A percentile compares a stretch with the other conserved stretches of the same genome.
phyloP scores from a whole-genome alignment of 2,113 vertebrate species.

The Colossoma macropomum region DNA sequence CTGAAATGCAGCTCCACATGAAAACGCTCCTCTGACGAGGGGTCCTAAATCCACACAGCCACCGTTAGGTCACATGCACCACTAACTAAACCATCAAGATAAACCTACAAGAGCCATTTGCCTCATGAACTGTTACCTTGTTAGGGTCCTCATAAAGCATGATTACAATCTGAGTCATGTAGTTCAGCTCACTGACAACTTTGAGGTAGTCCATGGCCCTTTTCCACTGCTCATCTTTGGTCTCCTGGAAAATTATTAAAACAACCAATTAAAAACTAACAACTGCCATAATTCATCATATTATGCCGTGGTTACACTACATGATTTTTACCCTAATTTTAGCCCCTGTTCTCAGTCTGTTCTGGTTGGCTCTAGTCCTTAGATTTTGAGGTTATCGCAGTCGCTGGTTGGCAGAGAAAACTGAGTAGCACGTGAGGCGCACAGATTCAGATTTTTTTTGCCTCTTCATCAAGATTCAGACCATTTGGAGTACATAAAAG shows the following conservation, averaged over 20 bases:
- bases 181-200: constrained; percentile 90
- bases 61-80: background rate
- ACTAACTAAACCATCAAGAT: background rate
- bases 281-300: background rate
- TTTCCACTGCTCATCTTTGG: constrained; percentile 91
- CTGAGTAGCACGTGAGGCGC: no score
- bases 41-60: constrained; percentile 72
- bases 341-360: no score
- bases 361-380: no score
- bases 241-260: constrained; percentile 73
- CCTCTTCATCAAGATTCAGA: no score
- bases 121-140: constrained; percentile 78
- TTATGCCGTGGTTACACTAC: no score
- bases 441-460: no score
- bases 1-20: constrained; percentile 92
- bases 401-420: no score
- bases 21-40: constrained; percentile 89
- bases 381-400: no score
- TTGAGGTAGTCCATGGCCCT: constrained; percentile 91
- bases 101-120: background rate
- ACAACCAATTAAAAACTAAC: background rate
- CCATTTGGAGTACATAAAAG: no score
- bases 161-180: constrained; percentile 94
- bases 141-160: constrained; percentile 94
- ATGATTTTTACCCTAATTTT: no score